phyloP scores from a whole-genome alignment of 2,113 vertebrate species.

The Eurystomus gularis region DNA sequence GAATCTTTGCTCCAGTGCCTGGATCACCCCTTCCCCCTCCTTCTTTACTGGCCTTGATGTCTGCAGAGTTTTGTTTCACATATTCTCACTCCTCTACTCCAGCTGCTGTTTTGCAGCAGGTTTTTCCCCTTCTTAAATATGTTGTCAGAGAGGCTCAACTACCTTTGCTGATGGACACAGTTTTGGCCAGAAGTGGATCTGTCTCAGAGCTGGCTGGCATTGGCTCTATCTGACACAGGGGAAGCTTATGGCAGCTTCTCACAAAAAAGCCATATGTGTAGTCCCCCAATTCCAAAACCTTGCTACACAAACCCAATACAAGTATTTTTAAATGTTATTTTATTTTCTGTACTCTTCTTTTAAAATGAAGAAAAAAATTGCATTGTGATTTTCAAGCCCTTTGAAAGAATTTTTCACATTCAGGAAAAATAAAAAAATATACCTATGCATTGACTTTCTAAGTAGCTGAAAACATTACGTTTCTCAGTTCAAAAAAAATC shows the following conservation, averaged over 20 bases:
- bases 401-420: background rate
- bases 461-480: background rate
- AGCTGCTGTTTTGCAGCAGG: background rate
- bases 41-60: background rate
- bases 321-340: background rate
- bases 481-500: background rate
- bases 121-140: background rate
- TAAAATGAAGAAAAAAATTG: background rate
- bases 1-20: background rate
- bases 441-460: background rate
- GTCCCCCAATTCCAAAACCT: background rate
- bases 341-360: background rate
- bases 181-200: background rate
- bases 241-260: background rate
- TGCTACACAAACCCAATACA: background rate
- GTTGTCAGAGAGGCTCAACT: background rate
- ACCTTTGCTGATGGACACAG: background rate
- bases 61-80: background rate
- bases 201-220: background rate
- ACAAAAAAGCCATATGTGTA: background rate
- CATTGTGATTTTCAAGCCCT: accelerated
- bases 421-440: background rate
- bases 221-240: background rate
- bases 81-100: background rate
- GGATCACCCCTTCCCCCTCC: background rate